phyloP scores from a whole-genome alignment of 2,888 invertebrate species.

The Chironomus tentans region DNA sequence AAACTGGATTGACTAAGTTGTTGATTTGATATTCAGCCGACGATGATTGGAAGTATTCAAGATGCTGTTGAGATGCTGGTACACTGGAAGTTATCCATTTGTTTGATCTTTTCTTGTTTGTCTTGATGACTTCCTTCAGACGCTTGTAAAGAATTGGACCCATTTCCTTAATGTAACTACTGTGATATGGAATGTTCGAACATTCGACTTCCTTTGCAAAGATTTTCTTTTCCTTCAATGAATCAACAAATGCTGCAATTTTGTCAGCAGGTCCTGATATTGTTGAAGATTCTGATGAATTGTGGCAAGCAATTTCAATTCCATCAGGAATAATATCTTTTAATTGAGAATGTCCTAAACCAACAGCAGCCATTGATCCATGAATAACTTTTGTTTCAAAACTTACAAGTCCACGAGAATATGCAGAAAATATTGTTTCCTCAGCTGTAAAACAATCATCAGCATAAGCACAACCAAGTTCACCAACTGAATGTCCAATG shows the following conservation, averaged over 20 bases:
- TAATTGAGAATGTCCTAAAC: conserved; percentile 56
- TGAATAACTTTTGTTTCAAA: conserved; percentile 53
- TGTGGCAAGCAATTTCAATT: conserved; percentile 44
- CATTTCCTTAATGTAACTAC: conserved; percentile 61
- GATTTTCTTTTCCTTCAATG: conserved; percentile 58
- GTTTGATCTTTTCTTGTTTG: conserved; percentile 55
- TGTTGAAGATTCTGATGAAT: conserved; percentile 47
- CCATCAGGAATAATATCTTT: conserved; percentile 32
- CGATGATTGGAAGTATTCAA: conserved; percentile 48
- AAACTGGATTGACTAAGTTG: conserved; percentile 55
- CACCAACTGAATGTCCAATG: conserved; percentile 79
- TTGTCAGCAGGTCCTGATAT: conserved; percentile 74
- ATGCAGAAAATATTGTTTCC: conserved; percentile 69
- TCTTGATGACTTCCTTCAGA: conserved; percentile 53
- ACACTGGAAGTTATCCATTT: conserved; percentile 84
- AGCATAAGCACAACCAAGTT: conserved; percentile 83
- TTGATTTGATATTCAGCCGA: conserved; percentile 86
- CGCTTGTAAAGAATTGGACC: conserved; percentile 58
- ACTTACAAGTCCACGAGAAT: conserved; percentile 63
- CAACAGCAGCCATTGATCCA: conserved; percentile 80
- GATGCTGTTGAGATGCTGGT: conserved; percentile 60
- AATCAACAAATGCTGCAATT: conserved; percentile 55
- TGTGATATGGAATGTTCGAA: conserved; percentile 84
- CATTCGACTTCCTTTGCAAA: conserved; percentile 78
- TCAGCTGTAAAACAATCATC: conserved; percentile 77